These are phyloP conservation scores for Chaetodon trifasciatus DNA, from an alignment of 2,797 vertebrate genomes.

Conservation along the genomic window DNA sequence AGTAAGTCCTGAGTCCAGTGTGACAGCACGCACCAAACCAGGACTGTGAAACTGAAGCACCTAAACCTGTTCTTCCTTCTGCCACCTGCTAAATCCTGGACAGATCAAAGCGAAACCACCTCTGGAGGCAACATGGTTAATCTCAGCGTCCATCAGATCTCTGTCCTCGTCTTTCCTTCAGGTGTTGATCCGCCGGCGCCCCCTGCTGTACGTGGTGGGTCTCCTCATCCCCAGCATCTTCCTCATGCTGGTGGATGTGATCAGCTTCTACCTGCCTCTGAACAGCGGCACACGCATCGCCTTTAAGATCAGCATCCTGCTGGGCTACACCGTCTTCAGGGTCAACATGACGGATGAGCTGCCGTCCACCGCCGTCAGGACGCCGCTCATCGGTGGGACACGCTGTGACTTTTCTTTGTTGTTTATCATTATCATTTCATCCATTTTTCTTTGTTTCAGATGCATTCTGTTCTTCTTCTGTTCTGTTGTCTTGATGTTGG, in stretches of 20 bases:
- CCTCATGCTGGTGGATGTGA: slow-evolving; percentile 91
- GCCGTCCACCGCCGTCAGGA: slow-evolving; percentile 81
- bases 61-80: no score
- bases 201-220: slow-evolving; percentile 89
- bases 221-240: slow-evolving; percentile 88
- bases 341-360: slow-evolving; percentile 90
- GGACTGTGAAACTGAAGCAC: background rate
- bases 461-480: background rate
- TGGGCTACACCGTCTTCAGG: slow-evolving; percentile 91
- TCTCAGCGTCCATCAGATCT: background rate
- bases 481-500: background rate
- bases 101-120: background rate
- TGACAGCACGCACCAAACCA: background rate
- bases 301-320: slow-evolving; percentile 90
- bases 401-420: background rate
- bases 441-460: background rate
- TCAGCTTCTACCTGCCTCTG: slow-evolving; percentile 90
- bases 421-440: background rate
- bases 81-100: background rate
- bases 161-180: slow-evolving; percentile 46
- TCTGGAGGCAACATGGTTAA: no score
- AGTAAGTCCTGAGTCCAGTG: no score
- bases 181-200: slow-evolving; percentile 90
- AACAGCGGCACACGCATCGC: slow-evolving; percentile 87
- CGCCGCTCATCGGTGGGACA: slow-evolving; percentile 87